Percentiles rank a stretch among this genome's conserved stretches.
phyloP scores from a whole-genome alignment of 2,797 vertebrate species.

The Hydrophis major region DNA sequence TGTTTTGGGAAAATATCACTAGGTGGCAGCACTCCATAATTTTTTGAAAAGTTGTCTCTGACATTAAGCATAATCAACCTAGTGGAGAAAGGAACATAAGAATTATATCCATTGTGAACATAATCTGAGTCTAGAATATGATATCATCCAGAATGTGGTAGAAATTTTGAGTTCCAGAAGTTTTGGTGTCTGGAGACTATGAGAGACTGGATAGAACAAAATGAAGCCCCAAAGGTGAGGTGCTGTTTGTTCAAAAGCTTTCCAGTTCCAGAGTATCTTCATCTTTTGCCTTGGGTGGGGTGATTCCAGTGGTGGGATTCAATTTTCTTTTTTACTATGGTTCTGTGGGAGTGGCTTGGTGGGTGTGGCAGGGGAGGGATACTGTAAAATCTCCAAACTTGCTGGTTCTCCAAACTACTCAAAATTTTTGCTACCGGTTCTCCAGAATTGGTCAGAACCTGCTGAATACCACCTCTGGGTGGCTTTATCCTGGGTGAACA shows the following conservation, averaged over 20 bases:
- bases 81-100: neutral
- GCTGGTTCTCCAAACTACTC: no score
- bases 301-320: no score
- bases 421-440: no score
- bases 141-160: neutral
- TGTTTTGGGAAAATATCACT: neutral
- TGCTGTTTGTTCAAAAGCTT: neutral
- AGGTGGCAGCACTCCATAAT: conserved; percentile 16
- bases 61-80: neutral
- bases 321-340: no score
- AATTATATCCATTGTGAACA: neutral
- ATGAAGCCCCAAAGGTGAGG: neutral
- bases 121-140: neutral
- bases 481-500: neutral
- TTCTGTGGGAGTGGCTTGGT: no score
- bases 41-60: neutral
- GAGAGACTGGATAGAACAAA: neutral
- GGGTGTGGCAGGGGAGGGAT: no score
- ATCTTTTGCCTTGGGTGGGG: neutral
- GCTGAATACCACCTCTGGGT: no score
- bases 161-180: neutral
- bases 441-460: no score
- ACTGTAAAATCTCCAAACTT: no score
- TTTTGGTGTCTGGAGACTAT: neutral
- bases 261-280: neutral